These are phyloP conservation scores for Myotis myotis DNA, from an alignment of 2,797 vertebrate species.

Conservation along the genomic window DNA sequence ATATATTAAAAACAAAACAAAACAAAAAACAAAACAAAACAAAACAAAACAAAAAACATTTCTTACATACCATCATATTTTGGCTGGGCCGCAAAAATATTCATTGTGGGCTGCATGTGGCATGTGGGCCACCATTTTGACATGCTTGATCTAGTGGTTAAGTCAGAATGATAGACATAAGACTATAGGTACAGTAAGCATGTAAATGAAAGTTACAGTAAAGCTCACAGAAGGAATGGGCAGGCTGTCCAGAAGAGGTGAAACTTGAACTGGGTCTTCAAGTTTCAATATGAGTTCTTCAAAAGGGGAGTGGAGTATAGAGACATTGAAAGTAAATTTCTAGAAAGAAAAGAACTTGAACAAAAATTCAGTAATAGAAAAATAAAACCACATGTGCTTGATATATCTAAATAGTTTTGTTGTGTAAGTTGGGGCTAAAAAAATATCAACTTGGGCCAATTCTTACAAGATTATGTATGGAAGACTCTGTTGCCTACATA, in stretches of 20 bases:
- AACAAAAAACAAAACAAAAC: too few species aligned
- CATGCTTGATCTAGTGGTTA: background rate
- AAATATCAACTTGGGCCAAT: background rate
- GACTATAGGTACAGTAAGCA: background rate
- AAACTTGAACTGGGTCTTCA: background rate
- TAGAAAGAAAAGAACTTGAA: background rate
- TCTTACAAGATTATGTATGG: background rate
- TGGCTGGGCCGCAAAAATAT: too few species aligned
- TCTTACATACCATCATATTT: too few species aligned
- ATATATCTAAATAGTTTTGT: background rate
- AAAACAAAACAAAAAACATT: too few species aligned
- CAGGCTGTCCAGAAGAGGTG: background rate
- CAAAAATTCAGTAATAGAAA: background rate
- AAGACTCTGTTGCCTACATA: background rate
- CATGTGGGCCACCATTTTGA: too few species aligned
- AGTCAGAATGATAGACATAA: background rate
- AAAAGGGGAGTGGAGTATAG: background rate
- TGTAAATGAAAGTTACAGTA: background rate
- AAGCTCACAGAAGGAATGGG: background rate
- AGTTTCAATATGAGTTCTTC: background rate
- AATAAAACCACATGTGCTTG: background rate
- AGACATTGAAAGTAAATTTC: background rate
- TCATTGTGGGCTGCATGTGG: too few species aligned
- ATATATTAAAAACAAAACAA: too few species aligned
- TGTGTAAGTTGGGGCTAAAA: background rate